These are phyloP conservation scores for Acleris literana DNA, from an alignment of 2,888 invertebrate species.

Conservation along the genomic window DNA sequence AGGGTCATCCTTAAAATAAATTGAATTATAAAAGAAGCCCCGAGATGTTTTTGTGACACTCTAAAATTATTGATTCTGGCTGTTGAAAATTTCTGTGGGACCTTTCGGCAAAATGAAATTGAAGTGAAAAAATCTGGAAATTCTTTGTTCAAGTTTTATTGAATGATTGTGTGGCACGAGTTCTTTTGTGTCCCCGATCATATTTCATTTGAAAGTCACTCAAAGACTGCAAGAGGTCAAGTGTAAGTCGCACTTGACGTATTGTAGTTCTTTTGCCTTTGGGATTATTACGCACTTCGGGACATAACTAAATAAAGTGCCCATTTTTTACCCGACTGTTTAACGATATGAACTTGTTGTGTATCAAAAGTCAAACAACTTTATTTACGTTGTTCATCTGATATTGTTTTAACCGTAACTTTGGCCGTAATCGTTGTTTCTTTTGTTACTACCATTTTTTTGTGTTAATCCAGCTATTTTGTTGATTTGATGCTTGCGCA, in stretches of 20 bases:
- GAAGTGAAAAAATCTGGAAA: constrained; percentile 16
- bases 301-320: no score
- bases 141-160: constrained; percentile 29
- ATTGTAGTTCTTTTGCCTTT: constrained; percentile 2
- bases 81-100: constrained; percentile 19
- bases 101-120: background rate
- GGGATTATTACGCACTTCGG: background rate
- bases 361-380: no score
- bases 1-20: background rate
- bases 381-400: no score
- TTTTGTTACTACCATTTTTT: no score
- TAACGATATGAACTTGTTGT: no score
- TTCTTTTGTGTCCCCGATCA: constrained; percentile 24
- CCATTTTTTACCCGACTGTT: no score
- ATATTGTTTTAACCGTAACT: no score
- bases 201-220: constrained; percentile 29
- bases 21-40: background rate
- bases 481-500: no score
- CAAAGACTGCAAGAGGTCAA: constrained; percentile 10
- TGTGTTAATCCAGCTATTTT: no score
- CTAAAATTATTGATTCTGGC: constrained; percentile 14
- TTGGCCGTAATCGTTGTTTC: no score
- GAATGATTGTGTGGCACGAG: constrained; percentile 12
- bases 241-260: constrained; percentile 14
- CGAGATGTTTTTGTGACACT: background rate